Percentiles rank a stretch among this genome's conserved stretches.
phyloP scores from a whole-genome alignment of 2,797 vertebrate species.

The Bufotes viridis region DNA sequence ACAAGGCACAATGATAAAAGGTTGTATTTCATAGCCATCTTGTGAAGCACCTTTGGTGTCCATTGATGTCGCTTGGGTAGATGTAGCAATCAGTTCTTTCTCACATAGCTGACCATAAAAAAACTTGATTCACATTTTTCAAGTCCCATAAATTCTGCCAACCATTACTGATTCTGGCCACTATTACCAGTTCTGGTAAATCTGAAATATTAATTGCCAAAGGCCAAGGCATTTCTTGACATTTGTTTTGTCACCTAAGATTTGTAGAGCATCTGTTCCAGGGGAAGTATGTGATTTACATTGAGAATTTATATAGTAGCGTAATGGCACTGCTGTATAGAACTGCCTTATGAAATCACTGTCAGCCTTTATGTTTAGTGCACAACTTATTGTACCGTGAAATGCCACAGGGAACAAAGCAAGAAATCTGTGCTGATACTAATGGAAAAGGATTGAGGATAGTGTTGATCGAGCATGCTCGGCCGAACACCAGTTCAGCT shows the following conservation, averaged over 20 bases:
- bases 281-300: conserved; percentile 21
- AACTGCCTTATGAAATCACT: not conserved
- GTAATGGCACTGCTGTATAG: not conserved
- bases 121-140: conserved; percentile 9
- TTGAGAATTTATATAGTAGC: not conserved
- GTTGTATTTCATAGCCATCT: too few species aligned
- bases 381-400: not conserved
- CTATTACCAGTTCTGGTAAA: not conserved
- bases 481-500: too few species aligned
- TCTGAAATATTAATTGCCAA: conserved; percentile 28
- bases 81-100: not conserved
- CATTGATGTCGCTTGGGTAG: not conserved
- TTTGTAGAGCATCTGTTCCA: conserved; percentile 22
- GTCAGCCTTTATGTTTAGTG: not conserved
- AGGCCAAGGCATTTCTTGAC: not conserved
- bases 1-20: too few species aligned
- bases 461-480: too few species aligned
- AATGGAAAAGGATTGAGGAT: too few species aligned
- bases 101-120: not conserved
- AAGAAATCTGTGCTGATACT: not conserved
- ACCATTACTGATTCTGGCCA: not conserved
- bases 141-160: not conserved
- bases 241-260: conserved; percentile 18
- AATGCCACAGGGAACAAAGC: conserved; percentile 1
- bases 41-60: too few species aligned